Conservation (phyloP, 1,140 invertebrate genomes). For the Aphis craccivora region DNA sequence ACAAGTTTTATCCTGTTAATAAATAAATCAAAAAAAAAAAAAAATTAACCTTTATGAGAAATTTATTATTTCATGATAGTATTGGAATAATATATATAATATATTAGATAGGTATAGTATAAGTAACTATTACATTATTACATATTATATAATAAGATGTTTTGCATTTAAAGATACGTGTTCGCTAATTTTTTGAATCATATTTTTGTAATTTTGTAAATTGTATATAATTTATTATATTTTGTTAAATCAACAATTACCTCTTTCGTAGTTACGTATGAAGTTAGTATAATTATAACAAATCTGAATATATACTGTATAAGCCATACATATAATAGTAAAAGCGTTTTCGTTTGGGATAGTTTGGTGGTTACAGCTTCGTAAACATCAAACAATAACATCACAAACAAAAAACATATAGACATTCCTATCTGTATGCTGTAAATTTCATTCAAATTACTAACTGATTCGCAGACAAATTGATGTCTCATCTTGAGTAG, state of each 20-base stretch:
- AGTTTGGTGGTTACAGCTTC: not conserved
- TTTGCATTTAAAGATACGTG: too few species aligned
- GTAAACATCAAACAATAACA: slow-evolving; percentile 32
- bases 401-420: not conserved
- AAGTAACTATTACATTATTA: not conserved
- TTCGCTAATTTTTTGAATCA: not conserved
- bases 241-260: not conserved
- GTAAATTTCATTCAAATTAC: not conserved
- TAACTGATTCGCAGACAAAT: not conserved
- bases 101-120: not conserved
- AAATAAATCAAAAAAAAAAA: not conserved
- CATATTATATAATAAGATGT: not conserved
- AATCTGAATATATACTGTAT: slow-evolving; percentile 25
- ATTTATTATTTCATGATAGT: not conserved
- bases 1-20: not conserved
- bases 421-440: slow-evolving; percentile 11
- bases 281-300: not conserved
- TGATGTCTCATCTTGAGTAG: slow-evolving; percentile 18
- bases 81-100: not conserved
- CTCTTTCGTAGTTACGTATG: not conserved
- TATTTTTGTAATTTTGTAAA: not conserved
- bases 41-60: not conserved
- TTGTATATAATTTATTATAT: not conserved
- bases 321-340: not conserved
- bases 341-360: not conserved